A percentile compares a stretch with the other conserved stretches of the same genome.
These are phyloP conservation scores for Spicauda simplicius DNA, from an alignment of 2,888 invertebrate species.

Conservation along the genomic window DNA sequence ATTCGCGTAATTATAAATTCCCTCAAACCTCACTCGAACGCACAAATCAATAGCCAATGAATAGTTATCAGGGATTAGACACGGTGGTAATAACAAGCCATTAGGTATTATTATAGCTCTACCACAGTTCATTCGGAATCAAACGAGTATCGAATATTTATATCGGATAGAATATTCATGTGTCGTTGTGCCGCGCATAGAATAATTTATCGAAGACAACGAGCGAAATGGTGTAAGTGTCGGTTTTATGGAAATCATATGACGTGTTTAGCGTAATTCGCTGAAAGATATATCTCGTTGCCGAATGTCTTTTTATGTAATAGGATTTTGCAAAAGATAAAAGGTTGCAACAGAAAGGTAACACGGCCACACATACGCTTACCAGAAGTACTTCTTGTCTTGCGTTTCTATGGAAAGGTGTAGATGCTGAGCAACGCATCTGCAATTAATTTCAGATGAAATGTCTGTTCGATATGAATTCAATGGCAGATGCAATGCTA, in stretches of 20 bases:
- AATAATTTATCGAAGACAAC: constrained; percentile 44
- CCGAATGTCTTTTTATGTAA: not conserved
- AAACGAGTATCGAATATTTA: constrained; percentile 35
- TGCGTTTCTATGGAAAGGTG: no score
- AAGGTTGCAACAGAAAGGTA: no score
- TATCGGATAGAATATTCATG: constrained; percentile 37
- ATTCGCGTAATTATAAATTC: constrained; percentile 4
- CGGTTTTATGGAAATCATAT: not conserved
- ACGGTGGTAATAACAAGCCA: constrained; percentile 31
- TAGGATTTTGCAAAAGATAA: no score
- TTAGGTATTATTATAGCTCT: constrained; percentile 24
- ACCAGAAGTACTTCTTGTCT: no score
- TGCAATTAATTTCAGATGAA: no score
- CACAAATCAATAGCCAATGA: constrained; percentile 25
- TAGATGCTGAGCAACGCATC: no score
- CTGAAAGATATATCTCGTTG: not conserved
- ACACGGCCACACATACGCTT: no score
- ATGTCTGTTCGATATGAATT: no score
- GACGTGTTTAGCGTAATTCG: not conserved
- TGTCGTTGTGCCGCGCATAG: constrained; percentile 42
- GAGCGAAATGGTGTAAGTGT: constrained; percentile 18
- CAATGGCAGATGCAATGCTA: no score
- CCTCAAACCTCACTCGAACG: constrained; percentile 1
- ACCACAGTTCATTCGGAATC: constrained; percentile 30
- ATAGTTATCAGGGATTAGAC: constrained; percentile 28